phyloP scores from a whole-genome alignment of 1,140 invertebrate species.

The Heliconius melpomene region DNA sequence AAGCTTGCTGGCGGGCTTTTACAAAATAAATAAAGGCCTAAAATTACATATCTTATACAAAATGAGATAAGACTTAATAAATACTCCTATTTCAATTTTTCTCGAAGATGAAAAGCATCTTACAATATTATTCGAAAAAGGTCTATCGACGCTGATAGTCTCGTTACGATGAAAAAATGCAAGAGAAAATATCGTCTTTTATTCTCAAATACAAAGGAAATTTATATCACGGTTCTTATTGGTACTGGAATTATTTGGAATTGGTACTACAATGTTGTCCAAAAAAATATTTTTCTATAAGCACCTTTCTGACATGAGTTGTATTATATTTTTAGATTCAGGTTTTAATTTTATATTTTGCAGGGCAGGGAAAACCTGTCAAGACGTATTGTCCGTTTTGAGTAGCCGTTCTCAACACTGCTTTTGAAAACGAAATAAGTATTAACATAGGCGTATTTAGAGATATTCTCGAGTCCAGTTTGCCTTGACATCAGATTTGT shows the following conservation, averaged over 20 bases:
- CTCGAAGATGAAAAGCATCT: not conserved
- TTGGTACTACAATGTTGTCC: not conserved
- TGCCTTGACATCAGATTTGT: too few species aligned
- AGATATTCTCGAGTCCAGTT: too few species aligned
- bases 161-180: not conserved
- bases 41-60: not conserved
- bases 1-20: too few species aligned
- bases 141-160: not conserved
- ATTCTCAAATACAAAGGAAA: not conserved
- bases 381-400: too few species aligned
- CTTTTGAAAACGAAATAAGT: too few species aligned
- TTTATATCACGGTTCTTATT: not conserved
- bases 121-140: not conserved
- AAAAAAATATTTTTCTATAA: not conserved
- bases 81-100: not conserved
- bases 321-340: too few species aligned
- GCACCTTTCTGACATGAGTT: too few species aligned
- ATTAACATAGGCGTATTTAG: too few species aligned
- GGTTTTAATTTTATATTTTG: too few species aligned
- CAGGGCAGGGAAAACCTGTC: too few species aligned
- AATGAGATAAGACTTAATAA: not conserved
- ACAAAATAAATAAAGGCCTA: not conserved
- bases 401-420: too few species aligned
- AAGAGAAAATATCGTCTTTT: not conserved
- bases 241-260: not conserved